Percentiles rank a stretch among this genome's conserved stretches.
phyloP scores from a whole-genome alignment of 2,888 invertebrate species.

The Hartigia nigra region DNA sequence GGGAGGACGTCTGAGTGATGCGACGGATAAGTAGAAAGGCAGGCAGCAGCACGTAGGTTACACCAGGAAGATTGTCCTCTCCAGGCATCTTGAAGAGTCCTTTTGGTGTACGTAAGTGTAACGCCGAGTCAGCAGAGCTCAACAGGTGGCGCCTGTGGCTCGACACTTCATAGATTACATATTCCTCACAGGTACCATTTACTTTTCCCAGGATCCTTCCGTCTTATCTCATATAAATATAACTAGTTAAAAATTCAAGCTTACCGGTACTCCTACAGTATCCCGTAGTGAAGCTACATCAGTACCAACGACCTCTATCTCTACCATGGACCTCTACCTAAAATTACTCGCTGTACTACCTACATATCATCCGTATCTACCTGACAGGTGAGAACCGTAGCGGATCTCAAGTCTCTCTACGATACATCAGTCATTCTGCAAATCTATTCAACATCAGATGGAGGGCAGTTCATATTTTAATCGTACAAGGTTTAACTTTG shows the following conservation, averaged over 20 bases:
- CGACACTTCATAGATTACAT: neutral
- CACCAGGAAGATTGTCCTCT: neutral
- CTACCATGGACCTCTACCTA: neutral
- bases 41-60: neutral
- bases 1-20: neutral
- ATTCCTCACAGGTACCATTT: neutral
- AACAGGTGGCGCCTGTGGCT: slow-evolving; percentile 6
- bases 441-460: neutral
- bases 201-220: neutral
- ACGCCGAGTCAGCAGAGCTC: neutral
- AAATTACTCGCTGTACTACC: neutral
- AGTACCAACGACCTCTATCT: neutral
- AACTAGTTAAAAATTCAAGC: neutral
- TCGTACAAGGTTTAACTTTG: neutral
- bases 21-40: neutral
- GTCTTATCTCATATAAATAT: neutral
- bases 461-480: too few species aligned
- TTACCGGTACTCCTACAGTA: neutral
- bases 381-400: neutral
- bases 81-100: neutral
- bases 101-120: slow-evolving; percentile 1
- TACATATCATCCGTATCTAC: neutral
- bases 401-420: neutral
- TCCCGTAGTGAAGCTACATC: neutral
- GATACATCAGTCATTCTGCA: neutral